Evolutionary conservation across 1,140 invertebrate species (phyloP).

Genomic region (Cotesia typhae): DNA sequence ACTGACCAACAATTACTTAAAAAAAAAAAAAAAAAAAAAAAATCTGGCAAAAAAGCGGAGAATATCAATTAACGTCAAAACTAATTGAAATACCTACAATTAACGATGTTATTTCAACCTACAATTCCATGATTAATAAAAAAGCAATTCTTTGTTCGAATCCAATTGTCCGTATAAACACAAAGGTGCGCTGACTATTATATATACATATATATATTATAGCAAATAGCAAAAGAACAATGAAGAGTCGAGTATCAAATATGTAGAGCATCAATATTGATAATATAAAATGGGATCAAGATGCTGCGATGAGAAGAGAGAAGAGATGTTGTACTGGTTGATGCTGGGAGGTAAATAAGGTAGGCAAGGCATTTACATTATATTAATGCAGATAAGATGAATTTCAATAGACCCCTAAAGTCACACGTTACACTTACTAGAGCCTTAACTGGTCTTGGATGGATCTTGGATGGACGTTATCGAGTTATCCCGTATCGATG

Average conservation of each 20-base stretch:
- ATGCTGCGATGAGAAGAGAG: no score
- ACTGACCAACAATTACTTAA: no score
- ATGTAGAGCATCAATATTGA: no score
- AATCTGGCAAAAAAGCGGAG: no score
- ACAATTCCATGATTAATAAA: not conserved
- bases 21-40: no score
- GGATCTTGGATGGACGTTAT: conserved; percentile 36
- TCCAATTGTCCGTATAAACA: not conserved
- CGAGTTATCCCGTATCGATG: conserved; percentile 3
- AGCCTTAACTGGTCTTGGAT: not conserved
- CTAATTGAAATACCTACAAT: no score
- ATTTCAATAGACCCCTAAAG: conserved; percentile 15
- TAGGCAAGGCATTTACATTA: not conserved
- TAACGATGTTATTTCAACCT: no score
- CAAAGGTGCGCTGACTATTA: conserved; percentile 1
- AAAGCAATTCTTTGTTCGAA: not conserved
- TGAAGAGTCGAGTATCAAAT: no score
- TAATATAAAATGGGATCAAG: no score
- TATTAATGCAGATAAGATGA: not conserved
- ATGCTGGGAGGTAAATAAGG: not conserved
- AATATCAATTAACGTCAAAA: no score
- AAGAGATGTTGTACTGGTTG: no score
- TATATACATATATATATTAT: no score
- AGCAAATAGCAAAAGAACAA: not conserved
- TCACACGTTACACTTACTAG: conserved; percentile 49